Conservation (phyloP, 2,113 vertebrate genomes). For the Laticauda laticaudata region DNA sequence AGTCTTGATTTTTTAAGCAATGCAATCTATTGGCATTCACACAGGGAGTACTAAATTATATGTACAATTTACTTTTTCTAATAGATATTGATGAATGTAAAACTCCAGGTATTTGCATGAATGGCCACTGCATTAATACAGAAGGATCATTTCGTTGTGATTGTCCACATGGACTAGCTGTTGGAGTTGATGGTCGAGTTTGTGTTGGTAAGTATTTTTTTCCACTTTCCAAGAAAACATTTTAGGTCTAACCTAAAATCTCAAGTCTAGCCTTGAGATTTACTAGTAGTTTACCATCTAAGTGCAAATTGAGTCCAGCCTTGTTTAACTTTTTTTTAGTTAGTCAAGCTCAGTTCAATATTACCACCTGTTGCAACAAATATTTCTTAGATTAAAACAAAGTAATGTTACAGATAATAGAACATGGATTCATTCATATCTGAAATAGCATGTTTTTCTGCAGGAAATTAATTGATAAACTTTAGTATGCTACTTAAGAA, state of each 20-base stretch:
- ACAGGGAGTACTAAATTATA: not conserved
- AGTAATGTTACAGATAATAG: not conserved
- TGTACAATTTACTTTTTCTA: not conserved
- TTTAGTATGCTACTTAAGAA: not conserved
- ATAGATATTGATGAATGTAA: slow-evolving; percentile 79
- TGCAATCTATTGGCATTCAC: too few relatives aligned
- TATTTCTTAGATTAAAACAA: slow-evolving; percentile 8
- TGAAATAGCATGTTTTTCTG: not conserved
- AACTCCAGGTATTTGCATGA: slow-evolving; percentile 76
- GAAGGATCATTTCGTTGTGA: slow-evolving; percentile 78
- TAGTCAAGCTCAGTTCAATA: not conserved
- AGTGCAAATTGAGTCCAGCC: not conserved
- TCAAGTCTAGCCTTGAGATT: not conserved
- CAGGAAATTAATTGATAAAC: not conserved
- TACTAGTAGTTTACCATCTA: not conserved
- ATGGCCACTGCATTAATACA: slow-evolving; percentile 76
- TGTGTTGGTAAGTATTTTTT: slow-evolving; percentile 70
- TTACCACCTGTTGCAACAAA: not conserved
- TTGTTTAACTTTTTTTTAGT: not conserved
- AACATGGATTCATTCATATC: not conserved
- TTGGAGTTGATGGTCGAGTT: slow-evolving; percentile 75
- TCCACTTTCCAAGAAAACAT: slow-evolving; percentile 2
- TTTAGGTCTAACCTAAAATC: not conserved
- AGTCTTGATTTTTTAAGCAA: not conserved
- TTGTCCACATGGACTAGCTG: slow-evolving; percentile 73